A percentile compares a stretch with the other conserved stretches of the same genome.
Conservation (phyloP, 2,797 vertebrate species). For the Acipenser transmontanus region DNA sequence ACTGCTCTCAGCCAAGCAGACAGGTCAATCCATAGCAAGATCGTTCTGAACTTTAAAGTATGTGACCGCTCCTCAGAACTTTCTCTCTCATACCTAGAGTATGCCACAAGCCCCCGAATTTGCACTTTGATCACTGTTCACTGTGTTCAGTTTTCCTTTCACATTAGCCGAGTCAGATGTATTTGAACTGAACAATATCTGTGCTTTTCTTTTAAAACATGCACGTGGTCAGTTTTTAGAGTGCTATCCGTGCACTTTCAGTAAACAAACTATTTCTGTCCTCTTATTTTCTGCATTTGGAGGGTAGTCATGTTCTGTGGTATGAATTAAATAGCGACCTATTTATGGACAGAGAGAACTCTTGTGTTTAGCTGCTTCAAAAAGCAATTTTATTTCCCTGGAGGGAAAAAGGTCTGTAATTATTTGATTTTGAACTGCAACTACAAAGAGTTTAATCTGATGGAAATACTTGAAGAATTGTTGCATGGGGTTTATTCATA, state of each 20-base stretch:
- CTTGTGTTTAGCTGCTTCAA: no score
- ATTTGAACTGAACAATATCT: constrained; percentile 37
- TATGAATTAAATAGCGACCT: no score
- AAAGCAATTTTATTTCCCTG: constrained; percentile 22
- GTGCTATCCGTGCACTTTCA: no score
- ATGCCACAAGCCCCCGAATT: constrained; percentile 40
- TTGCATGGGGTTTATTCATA: no score
- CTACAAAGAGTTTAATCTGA: constrained; percentile 10
- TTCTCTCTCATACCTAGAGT: constrained; percentile 61
- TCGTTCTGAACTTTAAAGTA: constrained; percentile 55
- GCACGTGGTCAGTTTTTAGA: neutral
- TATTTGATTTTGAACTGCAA: constrained; percentile 3
- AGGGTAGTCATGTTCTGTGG: no score
- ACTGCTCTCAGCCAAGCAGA: constrained; percentile 44
- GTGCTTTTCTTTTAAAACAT: neutral
- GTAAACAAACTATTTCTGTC: no score
- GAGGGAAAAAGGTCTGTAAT: neutral
- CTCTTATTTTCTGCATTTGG: no score
- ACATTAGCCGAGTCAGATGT: constrained; percentile 36
- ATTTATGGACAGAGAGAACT: no score
- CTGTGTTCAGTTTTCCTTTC: constrained; percentile 45
- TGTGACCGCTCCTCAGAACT: constrained; percentile 53
- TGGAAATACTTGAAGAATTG: no score
- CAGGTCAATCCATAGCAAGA: constrained; percentile 64
- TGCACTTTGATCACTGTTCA: constrained; percentile 28